Conservation (phyloP, 2,113 vertebrate genomes). For the Psilopogon haemacephalus region DNA sequence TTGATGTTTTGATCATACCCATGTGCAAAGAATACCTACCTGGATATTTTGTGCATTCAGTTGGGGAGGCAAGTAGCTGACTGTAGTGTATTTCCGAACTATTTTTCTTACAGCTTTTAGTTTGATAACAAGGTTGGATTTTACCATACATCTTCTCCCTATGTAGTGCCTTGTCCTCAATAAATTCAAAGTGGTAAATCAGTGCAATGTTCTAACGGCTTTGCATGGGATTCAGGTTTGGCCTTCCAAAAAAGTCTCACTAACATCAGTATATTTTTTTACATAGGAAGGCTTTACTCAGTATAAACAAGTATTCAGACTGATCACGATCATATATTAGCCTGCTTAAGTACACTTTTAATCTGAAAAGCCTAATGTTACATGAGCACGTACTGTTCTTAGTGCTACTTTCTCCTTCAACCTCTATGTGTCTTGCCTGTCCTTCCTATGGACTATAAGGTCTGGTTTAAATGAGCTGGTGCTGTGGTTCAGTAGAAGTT, state of each 20-base stretch:
- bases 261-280: not conserved
- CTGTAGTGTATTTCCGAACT: not conserved
- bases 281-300: not conserved
- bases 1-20: not conserved
- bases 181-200: not conserved
- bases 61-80: not conserved
- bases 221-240: not conserved
- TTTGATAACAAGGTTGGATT: not conserved
- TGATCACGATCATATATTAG: not conserved
- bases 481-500: not conserved
- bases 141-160: not conserved
- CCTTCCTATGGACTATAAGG: not conserved
- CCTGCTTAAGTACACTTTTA: not conserved
- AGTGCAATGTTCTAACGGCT: not conserved
- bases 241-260: not conserved
- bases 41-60: not conserved
- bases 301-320: not conserved
- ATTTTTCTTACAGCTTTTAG: not conserved
- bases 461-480: not conserved
- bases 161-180: not conserved
- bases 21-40: not conserved
- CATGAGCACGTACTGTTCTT: not conserved
- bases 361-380: not conserved
- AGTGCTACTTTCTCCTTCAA: not conserved
- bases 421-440: not conserved